Evolutionary conservation across 2,797 vertebrate species (phyloP), one percentile per base, ranked within the genome.

Genomic region (Tiaroga cobitis): DNA sequence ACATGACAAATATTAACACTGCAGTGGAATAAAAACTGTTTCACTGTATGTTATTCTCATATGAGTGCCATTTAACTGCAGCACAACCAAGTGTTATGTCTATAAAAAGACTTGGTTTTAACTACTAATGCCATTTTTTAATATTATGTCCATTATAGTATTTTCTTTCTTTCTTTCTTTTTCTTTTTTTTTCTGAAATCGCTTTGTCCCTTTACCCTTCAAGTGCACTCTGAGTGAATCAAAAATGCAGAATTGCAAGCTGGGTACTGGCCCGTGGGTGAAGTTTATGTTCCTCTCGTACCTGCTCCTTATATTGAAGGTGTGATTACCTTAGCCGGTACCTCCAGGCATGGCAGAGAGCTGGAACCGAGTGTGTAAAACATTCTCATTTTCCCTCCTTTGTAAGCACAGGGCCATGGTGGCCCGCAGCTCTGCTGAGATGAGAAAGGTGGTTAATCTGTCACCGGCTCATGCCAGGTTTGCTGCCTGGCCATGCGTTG

Each of bases 401-500:
- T 63, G 32, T 82, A 75, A 63, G 75, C 73, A 69, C 69, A 75
- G 70, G 79, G 83, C 63, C 18, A 51, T 54, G 56, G 43, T 80
- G 79, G 69, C 68, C 85, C 54, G 11, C n/a, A 74, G 73, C 80
- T 81, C 85, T 51, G 63, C 90, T 88, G 85, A 87, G 92, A 91
- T 41, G 85, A 86, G 86, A 90, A 72, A 83, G 78, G 69, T 86
- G 87, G 94, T 95, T 95, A 94, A 93, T 94, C 91, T 93, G 86
- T 93, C 91, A 93, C 92, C 88, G 91, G 87, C 92, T 94, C 93
- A 94, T 94, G 92, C 93, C 94, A 93, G 93, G 93, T 91, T 94
- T 84, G 91, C 95, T 94, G 95, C 95, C 94, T 91, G 91, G 89
- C 92, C 90, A 91, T 84, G 87, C 92, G 90, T 90, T 90, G 90